A percentile compares a stretch with the other conserved stretches of the same genome.
Conservation (phyloP, 2,888 invertebrate genomes). For the Scaptomyza parva region DNA sequence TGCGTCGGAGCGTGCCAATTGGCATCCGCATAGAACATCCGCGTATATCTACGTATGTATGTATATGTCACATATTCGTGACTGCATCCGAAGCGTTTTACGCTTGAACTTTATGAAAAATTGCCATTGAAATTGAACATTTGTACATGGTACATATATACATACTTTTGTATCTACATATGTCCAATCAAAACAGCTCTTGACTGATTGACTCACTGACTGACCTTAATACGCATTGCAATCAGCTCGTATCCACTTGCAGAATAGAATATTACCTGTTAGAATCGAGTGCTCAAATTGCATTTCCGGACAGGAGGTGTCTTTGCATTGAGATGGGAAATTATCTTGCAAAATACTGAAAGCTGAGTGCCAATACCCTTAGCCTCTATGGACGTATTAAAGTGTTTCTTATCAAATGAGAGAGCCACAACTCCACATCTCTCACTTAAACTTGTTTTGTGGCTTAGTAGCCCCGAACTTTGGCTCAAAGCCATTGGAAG, state of each 20-base stretch:
- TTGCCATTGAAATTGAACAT: slow-evolving; percentile 49
- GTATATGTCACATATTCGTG: slow-evolving; percentile 14
- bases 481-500: neutral
- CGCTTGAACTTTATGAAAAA: slow-evolving; percentile 52
- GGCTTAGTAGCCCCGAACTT: slow-evolving; percentile 1
- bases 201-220: slow-evolving; percentile 52
- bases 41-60: neutral
- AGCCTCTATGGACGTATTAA: slow-evolving; percentile 3
- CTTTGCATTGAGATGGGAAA: slow-evolving; percentile 35
- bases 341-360: slow-evolving; percentile 24
- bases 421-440: slow-evolving; percentile 10
- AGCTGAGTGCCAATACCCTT: neutral
- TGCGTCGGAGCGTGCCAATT: slow-evolving; percentile 67
- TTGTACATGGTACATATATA: slow-evolving; percentile 12
- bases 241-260: slow-evolving; percentile 34
- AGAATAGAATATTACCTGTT: slow-evolving; percentile 43
- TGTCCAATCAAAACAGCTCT: slow-evolving; percentile 67
- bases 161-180: too few species aligned
- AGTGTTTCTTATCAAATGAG: slow-evolving; percentile 17
- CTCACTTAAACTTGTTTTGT: slow-evolving; percentile 4
- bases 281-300: slow-evolving; percentile 34
- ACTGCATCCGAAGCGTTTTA: slow-evolving; percentile 17
- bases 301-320: slow-evolving; percentile 49
- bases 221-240: slow-evolving; percentile 15
- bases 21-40: slow-evolving; percentile 40